Evolutionary conservation across 2,113 vertebrate species (phyloP), one percentile per base, ranked within the genome.

Genomic region (Oriolus oriolus): DNA sequence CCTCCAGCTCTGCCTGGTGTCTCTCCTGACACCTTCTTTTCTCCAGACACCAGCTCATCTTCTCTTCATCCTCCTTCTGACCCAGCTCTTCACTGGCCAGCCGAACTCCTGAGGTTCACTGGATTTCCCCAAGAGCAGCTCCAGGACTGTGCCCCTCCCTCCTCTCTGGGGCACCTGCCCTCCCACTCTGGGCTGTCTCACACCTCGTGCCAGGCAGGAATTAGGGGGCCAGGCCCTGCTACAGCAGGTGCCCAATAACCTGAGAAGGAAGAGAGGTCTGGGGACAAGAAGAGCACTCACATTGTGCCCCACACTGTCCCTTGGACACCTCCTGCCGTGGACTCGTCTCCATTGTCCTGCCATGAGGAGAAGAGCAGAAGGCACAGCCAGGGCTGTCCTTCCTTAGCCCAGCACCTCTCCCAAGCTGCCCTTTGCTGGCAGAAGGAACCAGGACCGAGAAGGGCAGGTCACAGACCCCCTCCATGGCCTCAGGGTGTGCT

Each of bases 201-300:
- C 31, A 61, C 16, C 28, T 59, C 0, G 0, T 49, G 39, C 17
- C 47, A 71, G 39, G 33, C 8, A 49, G n/a, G 35, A 37, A 11
- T 22, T 20, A 6, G 1, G 13, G 47, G 60, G 41, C 53, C 11
- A n/a, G 13, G 7, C 19, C 30, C 74, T 92, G 63, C 35, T 22
- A 14, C n/a, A 68, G 52, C 17, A 23, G 31, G 63, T 89, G 21
- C 69, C 26, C 82, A 12, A 4, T 16, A 47, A 49, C 6, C 50
- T 64, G 44, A 28, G 45, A 18, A 47, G 28, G 13, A 53, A 27
- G n/a, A 71, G 53, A 71, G 11, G 9, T 53, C n/a, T 63, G 57
- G 47, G 53, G 42, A 80, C 28, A 28, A 57, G 47, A 26, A 10
- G 26, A 68, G 17, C 6, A 5, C 31, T 76, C 37, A 7, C 31